Evolutionary conservation across 2,888 invertebrate species (phyloP), one percentile per base, ranked within the genome.

Genomic region (Eubasilissa splendida): DNA sequence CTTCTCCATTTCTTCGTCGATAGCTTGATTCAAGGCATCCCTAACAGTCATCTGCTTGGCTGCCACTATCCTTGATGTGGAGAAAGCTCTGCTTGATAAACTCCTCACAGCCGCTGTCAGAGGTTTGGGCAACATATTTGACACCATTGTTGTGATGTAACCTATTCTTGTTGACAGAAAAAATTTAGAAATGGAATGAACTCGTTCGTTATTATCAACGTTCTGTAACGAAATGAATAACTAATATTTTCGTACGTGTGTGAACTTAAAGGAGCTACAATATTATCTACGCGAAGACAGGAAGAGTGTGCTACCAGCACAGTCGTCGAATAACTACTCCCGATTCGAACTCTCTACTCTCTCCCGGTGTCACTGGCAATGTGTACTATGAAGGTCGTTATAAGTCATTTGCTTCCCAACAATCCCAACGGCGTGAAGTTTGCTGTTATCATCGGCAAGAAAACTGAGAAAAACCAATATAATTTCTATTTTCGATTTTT

Each of bases 1-100:
- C 82, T 95, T 92, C 85, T 95, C 94, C 93, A 99, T 95, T 90
- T 99, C 99, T 87, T 99, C 99, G 87, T 99, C 99, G 87, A 99
- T 91, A 0, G 99, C 99, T 81, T 95, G 92, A 90, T 99, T 99
- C 77, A 99, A 90, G 80, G 99, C 99, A 94, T 99, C 99, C 87
- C 99, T 92, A 3, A 99, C 97, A 5, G 97, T 98, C 93, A 99
- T 92, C 90, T 96, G 92, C 86, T 93, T 93, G 73, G 91, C 89
- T 22, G 86, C 85, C 82, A 88, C 87, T 66, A 88, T 86, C 83
- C 87, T 86, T 60, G 89, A 88, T n/a, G 91, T 90, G 60, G 92
- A 91, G 85, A 93, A 90, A 22, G 89, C 87, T 83, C 92, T 89
- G 54, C 56, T 54, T 52, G 76, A 73, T 31, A 82, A 70, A 42